phyloP scores from a whole-genome alignment of 2,888 invertebrate genomes.

The Harpalus rufipes region DNA sequence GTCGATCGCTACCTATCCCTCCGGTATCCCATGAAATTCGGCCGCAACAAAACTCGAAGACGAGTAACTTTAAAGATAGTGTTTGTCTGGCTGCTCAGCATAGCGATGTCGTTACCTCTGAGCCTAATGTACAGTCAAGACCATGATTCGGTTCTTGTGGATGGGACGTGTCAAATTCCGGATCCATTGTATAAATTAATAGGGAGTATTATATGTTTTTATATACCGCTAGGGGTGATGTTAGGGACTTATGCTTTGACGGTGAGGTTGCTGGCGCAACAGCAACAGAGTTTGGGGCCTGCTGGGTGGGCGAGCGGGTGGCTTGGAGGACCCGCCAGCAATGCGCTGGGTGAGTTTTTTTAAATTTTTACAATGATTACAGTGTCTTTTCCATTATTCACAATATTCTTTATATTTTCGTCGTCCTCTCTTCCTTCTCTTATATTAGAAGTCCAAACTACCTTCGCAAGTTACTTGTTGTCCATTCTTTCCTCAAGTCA shows the following conservation, averaged over 20 bases:
- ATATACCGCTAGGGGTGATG: constrained; percentile 97
- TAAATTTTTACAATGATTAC: too few relatives aligned
- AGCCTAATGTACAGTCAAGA: constrained; percentile 93
- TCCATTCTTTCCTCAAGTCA: too few relatives aligned
- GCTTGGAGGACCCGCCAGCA: constrained; percentile 80
- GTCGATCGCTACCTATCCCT: constrained; percentile 96
- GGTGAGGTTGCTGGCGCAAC: constrained; percentile 90
- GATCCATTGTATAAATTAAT: constrained; percentile 94
- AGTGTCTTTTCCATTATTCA: too few relatives aligned
- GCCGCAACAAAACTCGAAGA: constrained; percentile 91
- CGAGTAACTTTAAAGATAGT: constrained; percentile 93
- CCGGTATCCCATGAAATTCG: constrained; percentile 95
- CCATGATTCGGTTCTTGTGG: constrained; percentile 89
- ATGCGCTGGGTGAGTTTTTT: constrained; percentile 71
- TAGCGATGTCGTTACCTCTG: constrained; percentile 94
- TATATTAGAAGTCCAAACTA: too few relatives aligned
- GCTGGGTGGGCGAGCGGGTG: constrained; percentile 88
- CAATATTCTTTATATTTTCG: too few relatives aligned
- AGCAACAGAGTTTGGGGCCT: constrained; percentile 86
- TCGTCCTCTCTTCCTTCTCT: too few relatives aligned
- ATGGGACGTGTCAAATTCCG: constrained; percentile 92
- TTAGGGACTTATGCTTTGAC: constrained; percentile 96
- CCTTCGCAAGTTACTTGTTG: too few relatives aligned
- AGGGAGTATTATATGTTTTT: constrained; percentile 96
- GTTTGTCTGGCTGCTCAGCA: constrained; percentile 95